Conservation (phyloP, 92 coral and sea anemone genomes). For the Paragorgia papillata region DNA sequence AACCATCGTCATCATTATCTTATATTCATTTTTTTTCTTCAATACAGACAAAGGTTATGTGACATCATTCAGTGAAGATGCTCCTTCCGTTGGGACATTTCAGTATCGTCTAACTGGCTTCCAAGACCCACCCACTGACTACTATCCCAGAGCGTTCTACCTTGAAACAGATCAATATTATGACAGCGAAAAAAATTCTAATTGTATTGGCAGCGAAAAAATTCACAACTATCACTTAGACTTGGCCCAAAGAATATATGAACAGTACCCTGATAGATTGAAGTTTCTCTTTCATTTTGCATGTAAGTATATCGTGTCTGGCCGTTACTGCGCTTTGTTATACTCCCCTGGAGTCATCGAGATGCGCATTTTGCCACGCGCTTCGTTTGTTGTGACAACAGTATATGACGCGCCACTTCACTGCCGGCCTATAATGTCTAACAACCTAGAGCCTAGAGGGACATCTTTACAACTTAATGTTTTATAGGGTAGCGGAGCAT, state of each 20-base stretch:
- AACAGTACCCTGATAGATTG: constrained; percentile 70
- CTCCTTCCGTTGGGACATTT: constrained; percentile 66
- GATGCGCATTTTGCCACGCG: too few relatives aligned
- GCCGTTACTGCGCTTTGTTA: too few relatives aligned
- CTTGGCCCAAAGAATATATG: constrained; percentile 66
- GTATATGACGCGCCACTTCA: too few relatives aligned
- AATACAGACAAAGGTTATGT: constrained; percentile 65
- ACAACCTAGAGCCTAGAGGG: too few relatives aligned
- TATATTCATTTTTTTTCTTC: too few relatives aligned
- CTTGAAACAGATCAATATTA: constrained; percentile 56
- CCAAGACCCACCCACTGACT: constrained; percentile 81
- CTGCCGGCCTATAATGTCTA: too few relatives aligned
- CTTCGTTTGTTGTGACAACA: too few relatives aligned
- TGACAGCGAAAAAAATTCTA: constrained; percentile 42
- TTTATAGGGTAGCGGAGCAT: too few relatives aligned
- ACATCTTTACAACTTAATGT: too few relatives aligned
- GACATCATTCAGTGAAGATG: constrained; percentile 82
- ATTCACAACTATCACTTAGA: constrained; percentile 76
- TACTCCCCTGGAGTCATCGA: too few relatives aligned
- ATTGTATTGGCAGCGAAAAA: constrained; percentile 73
- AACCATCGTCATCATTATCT: too few relatives aligned
- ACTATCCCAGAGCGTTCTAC: constrained; percentile 80
- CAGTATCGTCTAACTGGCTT: constrained; percentile 85
- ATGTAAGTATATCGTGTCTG: constrained; percentile 6
- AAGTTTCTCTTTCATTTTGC: constrained; percentile 69